Conservation (phyloP, 2,113 vertebrate genomes). For the Picathartes gymnocephalus region DNA sequence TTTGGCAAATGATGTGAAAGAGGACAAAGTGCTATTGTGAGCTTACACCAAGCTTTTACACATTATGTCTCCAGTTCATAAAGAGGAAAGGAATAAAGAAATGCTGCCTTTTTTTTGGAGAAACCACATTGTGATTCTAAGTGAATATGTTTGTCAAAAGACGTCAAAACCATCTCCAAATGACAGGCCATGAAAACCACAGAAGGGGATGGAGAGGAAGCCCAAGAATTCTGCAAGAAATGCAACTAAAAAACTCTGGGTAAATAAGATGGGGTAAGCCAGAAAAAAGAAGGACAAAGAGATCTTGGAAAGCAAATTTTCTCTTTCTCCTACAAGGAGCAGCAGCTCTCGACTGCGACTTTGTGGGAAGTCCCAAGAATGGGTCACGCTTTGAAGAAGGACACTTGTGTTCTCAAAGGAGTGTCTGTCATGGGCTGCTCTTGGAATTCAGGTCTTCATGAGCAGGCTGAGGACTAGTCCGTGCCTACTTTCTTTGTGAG, state of each 20-base stretch:
- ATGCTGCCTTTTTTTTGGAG: background rate
- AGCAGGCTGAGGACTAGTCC: background rate
- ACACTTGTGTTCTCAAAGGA: background rate
- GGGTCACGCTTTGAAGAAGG: background rate
- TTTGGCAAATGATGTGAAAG: constrained; percentile 26
- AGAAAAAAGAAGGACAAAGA: background rate
- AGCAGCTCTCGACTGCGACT: background rate
- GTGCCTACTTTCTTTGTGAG: background rate
- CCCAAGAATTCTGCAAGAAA: background rate
- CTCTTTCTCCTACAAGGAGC: background rate
- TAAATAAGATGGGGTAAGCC: background rate
- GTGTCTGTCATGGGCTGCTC: background rate
- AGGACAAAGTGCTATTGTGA: constrained; percentile 53
- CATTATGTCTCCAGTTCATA: background rate
- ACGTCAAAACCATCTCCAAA: background rate
- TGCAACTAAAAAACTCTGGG: background rate
- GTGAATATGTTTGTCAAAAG: background rate
- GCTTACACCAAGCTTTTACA: background rate
- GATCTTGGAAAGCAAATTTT: background rate
- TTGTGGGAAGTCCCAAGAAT: background rate
- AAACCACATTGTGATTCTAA: background rate
- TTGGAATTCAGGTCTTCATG: background rate
- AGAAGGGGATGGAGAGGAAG: background rate
- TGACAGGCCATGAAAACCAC: background rate
- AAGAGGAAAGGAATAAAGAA: background rate